These are phyloP conservation scores for Drosophila lacertosa DNA, from an alignment of 1,140 invertebrate species.

Conservation along the genomic window DNA sequence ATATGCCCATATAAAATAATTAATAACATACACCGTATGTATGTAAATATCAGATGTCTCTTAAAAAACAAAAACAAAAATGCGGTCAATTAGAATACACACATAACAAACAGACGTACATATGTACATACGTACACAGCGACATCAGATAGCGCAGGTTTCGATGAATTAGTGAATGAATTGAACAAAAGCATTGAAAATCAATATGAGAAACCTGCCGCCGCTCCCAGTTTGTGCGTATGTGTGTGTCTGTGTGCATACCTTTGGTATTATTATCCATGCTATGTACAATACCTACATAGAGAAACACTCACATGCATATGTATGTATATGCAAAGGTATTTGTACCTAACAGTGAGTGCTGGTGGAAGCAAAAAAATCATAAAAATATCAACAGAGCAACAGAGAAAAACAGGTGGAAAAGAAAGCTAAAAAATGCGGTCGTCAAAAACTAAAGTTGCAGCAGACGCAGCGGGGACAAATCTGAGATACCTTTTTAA, in stretches of 20 bases:
- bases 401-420: conserved; percentile 72
- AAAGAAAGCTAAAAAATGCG: conserved; percentile 83
- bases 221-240: conserved; percentile 68
- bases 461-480: conserved; percentile 58
- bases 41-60: conserved; percentile 3
- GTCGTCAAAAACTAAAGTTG: conserved; percentile 76
- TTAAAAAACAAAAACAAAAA: conserved; percentile 34
- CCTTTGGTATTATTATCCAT: conserved; percentile 44
- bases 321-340: conserved; percentile 11
- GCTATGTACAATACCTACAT: conserved; percentile 25
- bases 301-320: conserved; percentile 19
- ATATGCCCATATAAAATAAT: conserved; percentile 21
- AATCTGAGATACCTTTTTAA: conserved; percentile 72
- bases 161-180: conserved; percentile 76
- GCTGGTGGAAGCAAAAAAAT: conserved; percentile 45
- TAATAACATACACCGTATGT: conserved; percentile 18
- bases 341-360: conserved; percentile 37
- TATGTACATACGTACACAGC: conserved; percentile 9
- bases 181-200: conserved; percentile 79
- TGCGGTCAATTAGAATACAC: conserved; percentile 71
- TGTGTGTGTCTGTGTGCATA: conserved; percentile 11
- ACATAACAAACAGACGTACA: conserved; percentile 11
- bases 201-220: conserved; percentile 76
- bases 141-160: conserved; percentile 41
- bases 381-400: conserved; percentile 74